Conservation (phyloP, 1,140 invertebrate genomes). For the Zaprionus kolodkinae region DNA sequence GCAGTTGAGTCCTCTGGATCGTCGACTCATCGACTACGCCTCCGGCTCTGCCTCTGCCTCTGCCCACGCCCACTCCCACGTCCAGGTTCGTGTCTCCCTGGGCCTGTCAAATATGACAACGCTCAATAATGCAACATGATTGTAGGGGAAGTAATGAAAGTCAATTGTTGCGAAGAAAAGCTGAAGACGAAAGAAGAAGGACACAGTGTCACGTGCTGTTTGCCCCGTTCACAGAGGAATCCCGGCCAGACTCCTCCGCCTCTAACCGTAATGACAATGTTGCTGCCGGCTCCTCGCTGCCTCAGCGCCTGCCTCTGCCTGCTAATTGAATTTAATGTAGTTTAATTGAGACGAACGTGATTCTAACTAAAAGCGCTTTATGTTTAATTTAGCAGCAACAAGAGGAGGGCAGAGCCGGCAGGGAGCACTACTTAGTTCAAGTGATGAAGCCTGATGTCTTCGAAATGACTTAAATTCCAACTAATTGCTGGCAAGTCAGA, state of each 20-base stretch:
- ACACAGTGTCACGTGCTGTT: slow-evolving; percentile 31
- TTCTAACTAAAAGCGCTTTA: slow-evolving; percentile 82
- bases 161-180: slow-evolving; percentile 70
- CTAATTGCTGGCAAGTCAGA: slow-evolving; percentile 73
- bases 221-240: slow-evolving; percentile 29
- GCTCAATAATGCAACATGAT: slow-evolving; percentile 81
- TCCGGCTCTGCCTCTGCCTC: background rate
- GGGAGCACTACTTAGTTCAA: slow-evolving; percentile 35
- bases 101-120: slow-evolving; percentile 73
- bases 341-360: slow-evolving; percentile 84
- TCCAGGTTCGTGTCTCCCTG: slow-evolving; percentile 40
- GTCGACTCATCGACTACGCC: slow-evolving; percentile 4
- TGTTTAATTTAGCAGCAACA: slow-evolving; percentile 78
- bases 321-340: slow-evolving; percentile 83
- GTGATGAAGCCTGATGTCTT: slow-evolving; percentile 56
- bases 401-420: background rate
- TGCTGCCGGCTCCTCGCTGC: slow-evolving; percentile 56
- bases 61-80: background rate
- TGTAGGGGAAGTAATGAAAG: slow-evolving; percentile 80
- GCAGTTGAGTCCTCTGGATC: slow-evolving; percentile 22
- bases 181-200: slow-evolving; percentile 1
- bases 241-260: slow-evolving; percentile 28
- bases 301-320: slow-evolving; percentile 44
- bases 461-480: slow-evolving; percentile 70
- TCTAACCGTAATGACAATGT: slow-evolving; percentile 75